Base-by-base conservation (phyloP, 1,140 invertebrate species). In the Bombus sibiricus region DNA sequence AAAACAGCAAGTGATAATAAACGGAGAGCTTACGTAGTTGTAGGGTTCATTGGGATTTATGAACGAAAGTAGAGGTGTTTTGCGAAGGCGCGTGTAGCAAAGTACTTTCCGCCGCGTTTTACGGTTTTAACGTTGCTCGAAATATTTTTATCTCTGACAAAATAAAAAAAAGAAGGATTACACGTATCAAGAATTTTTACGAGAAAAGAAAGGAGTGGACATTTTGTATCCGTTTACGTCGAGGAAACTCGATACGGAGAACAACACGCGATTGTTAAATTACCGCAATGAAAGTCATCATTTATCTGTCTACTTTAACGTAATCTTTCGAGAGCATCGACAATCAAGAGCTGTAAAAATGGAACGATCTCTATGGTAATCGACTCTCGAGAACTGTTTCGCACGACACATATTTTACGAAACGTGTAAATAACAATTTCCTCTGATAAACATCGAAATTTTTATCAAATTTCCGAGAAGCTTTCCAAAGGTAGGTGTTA, bases 221-320 rank as follows among this genome's bases (percentile, higher is more conserved):
- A 43, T 41, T 43, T 39, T 15, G 43, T 64, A 72, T 41, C n/a
- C 5, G 18, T 39, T 43, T 34, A 64, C 41, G 53, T 34, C 6
- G 25, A 34, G 10, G 28, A 62, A 69, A 53, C 64, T 43, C n/a
- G 66, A 25, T 47, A 47, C 25, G 12, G 34, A 66, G 77, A 59
- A 81, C 43, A 78, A 69, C 87, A 86, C 88, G 88, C 87, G 88
- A 88, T 73, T 81, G 73, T 80, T 81, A 64, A 85, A 88, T 88
- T 75, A 84, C 69, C 69, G 47, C 37, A 64, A 81, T 43, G 68
- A 89, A 88, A 82, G 78, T 89, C 87, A 88, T 86, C 74, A 76
- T 86, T 72, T 73, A 73, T 88, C 78, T 86, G 41, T 64, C 83
- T 64, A 37, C 28, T 78, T 71, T 66, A 88, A 82, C 64, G n/a